Base-by-base conservation (phyloP, 2,888 invertebrate species). In the Cosmia pyralina region DNA sequence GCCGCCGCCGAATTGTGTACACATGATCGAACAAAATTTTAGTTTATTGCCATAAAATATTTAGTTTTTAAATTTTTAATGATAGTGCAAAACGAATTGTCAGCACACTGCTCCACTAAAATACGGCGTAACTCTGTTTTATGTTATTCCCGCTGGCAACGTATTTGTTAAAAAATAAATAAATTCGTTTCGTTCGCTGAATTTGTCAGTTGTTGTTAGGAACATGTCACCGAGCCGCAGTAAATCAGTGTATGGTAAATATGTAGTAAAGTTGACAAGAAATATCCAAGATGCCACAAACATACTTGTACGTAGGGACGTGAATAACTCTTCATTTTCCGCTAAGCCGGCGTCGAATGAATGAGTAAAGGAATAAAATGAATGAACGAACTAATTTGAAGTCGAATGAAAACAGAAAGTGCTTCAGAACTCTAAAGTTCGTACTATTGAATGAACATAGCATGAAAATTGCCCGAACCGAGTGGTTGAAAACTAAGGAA, bases 241-340 rank as follows among this genome's bases (percentile, higher is more conserved):
- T 81, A 81, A 81, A 80, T 80, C 75, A 84, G 69, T 67, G 64
- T 69, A 81, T 84, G 84, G 76, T 81, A 81, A 81, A 84, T 63
- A 28, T 28, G 28, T 28, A 84, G 66, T 64, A 67, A 65, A 80
- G 69, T 75, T 80, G 59, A 69, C 34, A 67, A 81, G 69, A 75
- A 67, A 83, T 53, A 67, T 69, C 38, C 41, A 81, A 84, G 84
- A 81, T 68, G 60, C 38, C 69, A 67, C 75, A 62, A 81, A 75
- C 76, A 75, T 75, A 60, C 38, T 38, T 6, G 38, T 38, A 38
- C 48, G 59, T 13, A 44, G 13, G 38, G 48, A 58, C 69, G 57
- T 60, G 70, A 75, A 81, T 75, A 81, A 84, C 69, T 81, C 53
- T 70, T 62, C 76, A 70, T 75, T 84, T 41, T 22, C 41, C 67